Percentiles rank a stretch among this genome's conserved stretches.
Conservation (phyloP, 2,888 invertebrate genomes). For the Stenchaetothrips biformis region DNA sequence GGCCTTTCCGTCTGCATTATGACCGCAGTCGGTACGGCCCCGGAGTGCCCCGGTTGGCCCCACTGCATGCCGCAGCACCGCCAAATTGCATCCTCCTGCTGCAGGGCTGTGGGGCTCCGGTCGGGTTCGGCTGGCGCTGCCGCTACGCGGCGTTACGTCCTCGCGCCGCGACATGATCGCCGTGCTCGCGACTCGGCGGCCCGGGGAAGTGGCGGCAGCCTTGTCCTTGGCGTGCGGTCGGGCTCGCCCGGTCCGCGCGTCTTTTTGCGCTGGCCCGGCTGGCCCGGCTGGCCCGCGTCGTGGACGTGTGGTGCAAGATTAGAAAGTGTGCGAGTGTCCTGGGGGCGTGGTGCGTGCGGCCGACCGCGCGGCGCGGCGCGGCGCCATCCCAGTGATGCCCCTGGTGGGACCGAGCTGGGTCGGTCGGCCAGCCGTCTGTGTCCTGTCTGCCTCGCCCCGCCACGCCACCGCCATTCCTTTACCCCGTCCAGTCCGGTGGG, state of each 20-base stretch:
- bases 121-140: not conserved
- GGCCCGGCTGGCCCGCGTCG: not conserved
- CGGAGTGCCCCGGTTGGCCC: not conserved
- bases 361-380: conserved; percentile 28
- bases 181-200: not conserved
- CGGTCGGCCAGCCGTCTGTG: conserved; percentile 8
- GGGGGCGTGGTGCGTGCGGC: conserved; percentile 28
- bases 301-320: conserved; percentile 3
- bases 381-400: conserved; percentile 25
- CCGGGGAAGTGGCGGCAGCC: too few relatives aligned
- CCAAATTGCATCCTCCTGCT: conserved; percentile 1
- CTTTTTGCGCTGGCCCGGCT: not conserved
- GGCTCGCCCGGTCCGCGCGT: not conserved
- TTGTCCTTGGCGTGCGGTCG: not conserved
- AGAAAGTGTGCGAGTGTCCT: conserved; percentile 17
- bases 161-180: not conserved
- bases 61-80: not conserved
- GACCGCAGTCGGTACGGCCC: not conserved
- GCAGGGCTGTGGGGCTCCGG: not conserved
- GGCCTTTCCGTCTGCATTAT: conserved; percentile 15
- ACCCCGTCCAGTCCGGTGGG: not conserved
- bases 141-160: not conserved
- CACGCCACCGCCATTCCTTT: conserved; percentile 22
- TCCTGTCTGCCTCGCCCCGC: conserved; percentile 33
- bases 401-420: conserved; percentile 4